Percentiles rank a stretch among this genome's conserved stretches.
phyloP scores from a whole-genome alignment of 2,797 vertebrate genomes.

The Channa striata region DNA sequence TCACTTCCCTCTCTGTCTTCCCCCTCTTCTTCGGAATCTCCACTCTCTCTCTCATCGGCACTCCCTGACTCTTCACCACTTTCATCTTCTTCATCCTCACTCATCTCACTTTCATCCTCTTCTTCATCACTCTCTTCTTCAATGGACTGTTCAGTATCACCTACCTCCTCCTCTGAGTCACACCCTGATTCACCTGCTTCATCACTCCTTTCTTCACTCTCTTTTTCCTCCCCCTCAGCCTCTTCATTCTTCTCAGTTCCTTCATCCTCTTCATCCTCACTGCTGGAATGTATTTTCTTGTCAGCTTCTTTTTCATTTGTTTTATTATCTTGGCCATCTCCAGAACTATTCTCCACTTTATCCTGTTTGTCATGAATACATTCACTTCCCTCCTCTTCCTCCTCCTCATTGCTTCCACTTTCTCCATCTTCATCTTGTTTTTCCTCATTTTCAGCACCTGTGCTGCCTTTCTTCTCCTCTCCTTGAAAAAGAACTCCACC shows the following conservation, averaged over 20 bases:
- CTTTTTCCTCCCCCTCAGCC: constrained; percentile 35
- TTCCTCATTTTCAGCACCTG: constrained; percentile 11
- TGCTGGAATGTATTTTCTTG: constrained; percentile 8
- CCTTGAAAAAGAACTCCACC: constrained; percentile 14
- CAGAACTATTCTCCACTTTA: constrained; percentile 14
- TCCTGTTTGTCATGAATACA: constrained; percentile 12
- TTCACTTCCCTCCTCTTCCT: constrained; percentile 19
- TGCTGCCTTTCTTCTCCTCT: neutral
- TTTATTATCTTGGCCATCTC: constrained; percentile 5
- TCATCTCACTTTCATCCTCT: constrained; percentile 36
- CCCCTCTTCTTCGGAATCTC: constrained; percentile 23
- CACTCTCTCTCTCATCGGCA: constrained; percentile 5
- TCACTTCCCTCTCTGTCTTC: neutral
- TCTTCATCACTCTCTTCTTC: constrained; percentile 35
- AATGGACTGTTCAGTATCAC: constrained; percentile 15
- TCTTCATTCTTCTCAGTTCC: constrained; percentile 23
- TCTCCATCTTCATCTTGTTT: constrained; percentile 25
- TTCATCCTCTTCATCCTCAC: constrained; percentile 32
- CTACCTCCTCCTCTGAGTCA: constrained; percentile 32
- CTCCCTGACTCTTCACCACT: constrained; percentile 23
- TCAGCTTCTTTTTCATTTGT: constrained; percentile 15
- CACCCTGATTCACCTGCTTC: constrained; percentile 39
- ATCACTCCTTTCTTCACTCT: constrained; percentile 34
- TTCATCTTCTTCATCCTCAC: constrained; percentile 50
- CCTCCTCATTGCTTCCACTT: constrained; percentile 16